Base-by-base conservation (phyloP, 2,888 invertebrate species). In the Nudaria mundana region DNA sequence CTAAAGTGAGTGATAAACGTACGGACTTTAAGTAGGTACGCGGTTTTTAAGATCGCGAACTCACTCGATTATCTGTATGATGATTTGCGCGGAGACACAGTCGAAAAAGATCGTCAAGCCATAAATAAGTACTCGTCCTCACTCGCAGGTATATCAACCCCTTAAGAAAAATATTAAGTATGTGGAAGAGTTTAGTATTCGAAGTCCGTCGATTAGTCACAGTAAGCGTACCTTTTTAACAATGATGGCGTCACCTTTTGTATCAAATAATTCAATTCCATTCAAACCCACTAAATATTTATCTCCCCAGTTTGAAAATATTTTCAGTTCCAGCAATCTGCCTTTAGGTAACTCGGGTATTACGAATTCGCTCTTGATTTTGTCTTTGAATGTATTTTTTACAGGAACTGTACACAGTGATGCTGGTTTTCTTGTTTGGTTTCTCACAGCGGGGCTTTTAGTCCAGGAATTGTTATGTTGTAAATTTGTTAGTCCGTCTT, bases 291-390 rank as follows among this genome's bases (percentile, higher is more conserved):
- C 93, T 57, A 94, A 92, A 75, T 94, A 92, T 55, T 91, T 91
- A 69, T 95, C 95, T 5, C 95, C 95, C 95, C 95, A 95, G 18
- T 95, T 94, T 11, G 90, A 90, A 40, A 90, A 80, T 51, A 95
- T 94, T 70, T 93, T 92, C 37, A 95, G 81, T 49, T 91, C 90
- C 59, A 95, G 66, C 37, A 90, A 75, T 58, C 89, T 81, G n/a
- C 95, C 95, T 47, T 78, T 80, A 0, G 95, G 95, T 53, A 95
- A 79, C 74, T 94, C 94, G 0, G 95, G 95, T 47, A 95, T 94
- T 25, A 93, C 85, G 71, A 95, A 95, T 58, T 91, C 91, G 38
- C 57, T 74, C 44, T 72, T 80, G 4, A 46, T 40, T 52, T 66
- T 78, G 10, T 76, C 77, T 32, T 66, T 71, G 16, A 63, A 62